phyloP scores from a whole-genome alignment of 2,797 vertebrate genomes.

The Gobio occitaniae region DNA sequence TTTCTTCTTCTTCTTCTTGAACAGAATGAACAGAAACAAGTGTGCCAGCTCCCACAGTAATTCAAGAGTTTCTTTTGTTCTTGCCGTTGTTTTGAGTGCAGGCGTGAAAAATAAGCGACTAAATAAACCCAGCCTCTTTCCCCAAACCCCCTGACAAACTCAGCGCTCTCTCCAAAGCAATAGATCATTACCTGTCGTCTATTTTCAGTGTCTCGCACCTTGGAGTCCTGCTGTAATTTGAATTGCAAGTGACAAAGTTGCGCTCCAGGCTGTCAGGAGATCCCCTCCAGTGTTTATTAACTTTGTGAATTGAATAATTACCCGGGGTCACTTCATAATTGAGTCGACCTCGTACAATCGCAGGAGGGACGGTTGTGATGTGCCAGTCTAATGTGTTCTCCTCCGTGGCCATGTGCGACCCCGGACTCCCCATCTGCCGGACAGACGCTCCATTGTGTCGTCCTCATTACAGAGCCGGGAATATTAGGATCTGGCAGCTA shows the following conservation, averaged over 20 bases:
- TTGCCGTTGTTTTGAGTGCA: conserved; percentile 74
- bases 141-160: conserved; percentile 63
- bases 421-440: conserved; percentile 59
- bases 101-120: conserved; percentile 76
- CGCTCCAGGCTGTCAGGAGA: conserved; percentile 56
- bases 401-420: conserved; percentile 53
- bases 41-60: conserved; percentile 82
- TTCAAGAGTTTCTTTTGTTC: conserved; percentile 80
- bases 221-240: conserved; percentile 68
- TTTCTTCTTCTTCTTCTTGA: conserved; percentile 71
- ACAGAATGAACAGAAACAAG: conserved; percentile 75
- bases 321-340: conserved; percentile 71
- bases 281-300: conserved; percentile 73
- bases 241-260: conserved; percentile 73
- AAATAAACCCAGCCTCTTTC: conserved; percentile 73
- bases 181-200: conserved; percentile 75
- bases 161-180: conserved; percentile 62
- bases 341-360: conserved; percentile 78
- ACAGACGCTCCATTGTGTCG: conserved; percentile 69
- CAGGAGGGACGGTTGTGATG: conserved; percentile 68
- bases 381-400: conserved; percentile 52
- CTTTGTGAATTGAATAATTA: conserved; percentile 75
- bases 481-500: conserved; percentile 5
- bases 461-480: conserved; percentile 27
- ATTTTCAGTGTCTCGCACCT: conserved; percentile 61